Evolutionary conservation across 1,140 invertebrate genomes (phyloP), one percentile per base, ranked within the genome.

Genomic region (Geopemphigus sp.): DNA sequence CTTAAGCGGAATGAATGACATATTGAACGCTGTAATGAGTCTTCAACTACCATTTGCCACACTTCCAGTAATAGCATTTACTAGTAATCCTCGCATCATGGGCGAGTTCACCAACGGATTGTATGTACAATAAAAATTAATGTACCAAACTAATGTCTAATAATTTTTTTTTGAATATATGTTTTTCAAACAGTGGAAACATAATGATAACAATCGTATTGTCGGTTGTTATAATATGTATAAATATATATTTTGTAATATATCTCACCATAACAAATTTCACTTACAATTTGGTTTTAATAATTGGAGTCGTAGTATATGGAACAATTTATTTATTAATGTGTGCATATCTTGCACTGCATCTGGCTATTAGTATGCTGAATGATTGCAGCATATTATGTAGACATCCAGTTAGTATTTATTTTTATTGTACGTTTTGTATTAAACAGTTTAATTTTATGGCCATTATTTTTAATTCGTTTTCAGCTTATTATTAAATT

Each of bases 11-110:
- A 91, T 97, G 91, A 97, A 97, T 84, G 95, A 97, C 84, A 87
- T 94, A n/a, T 86, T 97, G 1, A 97, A 97, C 86, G 94, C 93
- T 2, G 88, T 96, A 5, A 96, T 96, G 94, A 92, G 91, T 81
- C 86, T 96, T 1, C 94, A 95, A 83, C 84, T 94, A 80, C 93
- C 93, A 4, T 94, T 94, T 84, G 93, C 95, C 19, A 89, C 94
- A 12, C 86, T 97, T 80, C 95, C 95, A 22, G 92, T 94, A 0
- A 90, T 97, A 39, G 94, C 94, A 1, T 97, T 97, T 83, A 96
- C 94, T 0, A 92, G 92, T 73, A 92, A 92, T 83, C 85, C 86
- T 72, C 86, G 87, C 61, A 90, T 97, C 8, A 97, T 97, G 95
- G 92, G 93, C 59, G 90, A 92, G 82, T 95, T 94, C 84, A 89